Evolutionary conservation across 2,797 vertebrate genomes (phyloP).

Genomic region (Toxotes lorentzi): DNA sequence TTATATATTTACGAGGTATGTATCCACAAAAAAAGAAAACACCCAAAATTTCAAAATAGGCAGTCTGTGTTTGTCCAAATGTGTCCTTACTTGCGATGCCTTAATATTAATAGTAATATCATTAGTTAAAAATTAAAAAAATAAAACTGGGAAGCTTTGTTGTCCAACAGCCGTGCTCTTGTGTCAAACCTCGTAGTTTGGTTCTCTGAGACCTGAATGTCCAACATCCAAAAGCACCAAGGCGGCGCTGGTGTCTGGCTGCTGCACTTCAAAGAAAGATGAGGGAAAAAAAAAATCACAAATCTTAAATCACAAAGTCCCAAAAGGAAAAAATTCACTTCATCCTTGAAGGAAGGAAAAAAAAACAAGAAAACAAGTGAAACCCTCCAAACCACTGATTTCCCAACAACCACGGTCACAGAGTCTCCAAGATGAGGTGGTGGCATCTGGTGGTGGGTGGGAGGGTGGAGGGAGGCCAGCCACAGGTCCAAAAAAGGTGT

Average conservation of each 20-base stretch:
- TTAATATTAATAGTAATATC: conserved; percentile 72
- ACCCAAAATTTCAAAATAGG: conserved; percentile 79
- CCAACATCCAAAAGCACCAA: conserved; percentile 66
- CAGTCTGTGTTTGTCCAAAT: conserved; percentile 76
- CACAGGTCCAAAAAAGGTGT: conserved; percentile 90
- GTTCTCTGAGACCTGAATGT: conserved; percentile 67
- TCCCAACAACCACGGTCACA: conserved; percentile 70
- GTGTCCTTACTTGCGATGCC: conserved; percentile 65
- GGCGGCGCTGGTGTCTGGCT: conserved; percentile 49
- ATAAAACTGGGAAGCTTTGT: conserved; percentile 69
- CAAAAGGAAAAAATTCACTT: conserved; percentile 58
- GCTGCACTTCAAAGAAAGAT: conserved; percentile 48
- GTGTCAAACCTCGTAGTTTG: conserved; percentile 55
- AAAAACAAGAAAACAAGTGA: conserved; percentile 50
- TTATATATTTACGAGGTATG: conserved; percentile 88
- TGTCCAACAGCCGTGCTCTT: conserved; percentile 66
- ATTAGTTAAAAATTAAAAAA: conserved; percentile 75
- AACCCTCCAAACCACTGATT: conserved; percentile 44
- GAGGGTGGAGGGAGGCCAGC: conserved; percentile 65
- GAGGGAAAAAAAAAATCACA: conserved; percentile 21
- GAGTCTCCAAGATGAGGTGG: conserved; percentile 36
- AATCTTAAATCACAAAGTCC: conserved; percentile 65
- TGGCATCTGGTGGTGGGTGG: conserved; percentile 48
- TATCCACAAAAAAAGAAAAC: conserved; percentile 83
- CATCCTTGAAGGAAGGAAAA: conserved; percentile 38